Base-by-base conservation (phyloP, 2,888 invertebrate genomes). In the Oscheius sp. region DNA sequence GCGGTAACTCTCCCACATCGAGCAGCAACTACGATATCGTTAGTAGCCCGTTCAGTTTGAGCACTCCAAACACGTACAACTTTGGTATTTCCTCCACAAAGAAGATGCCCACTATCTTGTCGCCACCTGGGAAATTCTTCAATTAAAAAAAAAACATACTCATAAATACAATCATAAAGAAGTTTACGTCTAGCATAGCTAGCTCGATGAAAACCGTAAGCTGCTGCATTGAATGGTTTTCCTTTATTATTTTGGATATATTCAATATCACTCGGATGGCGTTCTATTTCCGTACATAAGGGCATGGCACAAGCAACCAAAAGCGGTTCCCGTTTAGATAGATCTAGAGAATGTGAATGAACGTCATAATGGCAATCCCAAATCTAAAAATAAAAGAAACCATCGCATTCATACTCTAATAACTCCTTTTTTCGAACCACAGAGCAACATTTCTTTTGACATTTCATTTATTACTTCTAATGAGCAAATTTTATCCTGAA, bases 11-110 rank as follows among this genome's bases (percentile, higher is more conserved):
- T 38, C 2, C 68, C 65, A 28, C 69, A 78, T 30, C 62, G 57
- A 12, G 47, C 65, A 22, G 68, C 72, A 38, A 78, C 63, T 8
- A 33, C 41, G 12, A 85, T 64, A 61, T 84, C 84, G 17, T 61
- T 65, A 12, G 72, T 59, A n/a, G 61, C 65, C 44, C 75, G 76
- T 66, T 85, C 84, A n/a, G 73, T 70, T 49, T 80, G 78, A 8
- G 77, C 82, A 67, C 85, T 84, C 84, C 84, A 84, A 9, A 85
- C 68, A 0, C 84, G 77, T 24, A 80, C 70, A 59, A 69, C 63
- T 49, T 70, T 65, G 5, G 78, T 76, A 56, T 82, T 82, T 32
- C 84, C 84, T 0, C 78, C 73, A 51, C 79, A 79, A 4, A 82
- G 51, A 0, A 84, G 67, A 8, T 71, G 71, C 12, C 84, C 84